These are phyloP conservation scores for Coryphaenoides rupestris DNA, from an alignment of 2,113 vertebrate species.

Conservation along the genomic window DNA sequence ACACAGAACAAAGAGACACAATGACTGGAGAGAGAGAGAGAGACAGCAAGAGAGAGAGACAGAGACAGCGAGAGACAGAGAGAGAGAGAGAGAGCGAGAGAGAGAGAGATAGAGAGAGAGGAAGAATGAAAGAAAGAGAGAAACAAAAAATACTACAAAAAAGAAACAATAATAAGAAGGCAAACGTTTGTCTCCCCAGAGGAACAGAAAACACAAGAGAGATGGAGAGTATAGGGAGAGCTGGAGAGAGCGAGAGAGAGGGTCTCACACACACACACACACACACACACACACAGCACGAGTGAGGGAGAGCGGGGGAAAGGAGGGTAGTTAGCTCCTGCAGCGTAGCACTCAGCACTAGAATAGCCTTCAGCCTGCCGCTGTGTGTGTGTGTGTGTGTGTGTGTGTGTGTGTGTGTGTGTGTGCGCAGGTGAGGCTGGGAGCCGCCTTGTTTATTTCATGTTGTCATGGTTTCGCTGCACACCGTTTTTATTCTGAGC, in stretches of 20 bases:
- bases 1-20: no score
- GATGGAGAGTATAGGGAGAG: neutral
- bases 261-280: neutral
- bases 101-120: slow-evolving; percentile 11
- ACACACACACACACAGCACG: slow-evolving; percentile 3
- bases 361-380: slow-evolving; percentile 43
- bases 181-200: neutral
- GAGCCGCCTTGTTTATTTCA: no score
- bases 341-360: slow-evolving; percentile 48
- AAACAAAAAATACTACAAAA: neutral
- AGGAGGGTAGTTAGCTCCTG: slow-evolving; percentile 44
- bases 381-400: slow-evolving; percentile 42
- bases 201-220: neutral
- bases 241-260: neutral
- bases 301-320: slow-evolving; percentile 6
- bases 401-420: slow-evolving; percentile 18
- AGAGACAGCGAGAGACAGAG: neutral
- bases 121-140: neutral
- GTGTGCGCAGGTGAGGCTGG: no score
- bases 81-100: slow-evolving; percentile 27
- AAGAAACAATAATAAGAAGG: neutral
- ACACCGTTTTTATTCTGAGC: no score
- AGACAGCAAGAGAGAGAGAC: slow-evolving; percentile 31
- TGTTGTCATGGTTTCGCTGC: no score
- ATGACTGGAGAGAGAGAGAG: neutral